Evolutionary conservation across 2,113 vertebrate genomes (phyloP).

Genomic region (Bothrops jararaca): DNA sequence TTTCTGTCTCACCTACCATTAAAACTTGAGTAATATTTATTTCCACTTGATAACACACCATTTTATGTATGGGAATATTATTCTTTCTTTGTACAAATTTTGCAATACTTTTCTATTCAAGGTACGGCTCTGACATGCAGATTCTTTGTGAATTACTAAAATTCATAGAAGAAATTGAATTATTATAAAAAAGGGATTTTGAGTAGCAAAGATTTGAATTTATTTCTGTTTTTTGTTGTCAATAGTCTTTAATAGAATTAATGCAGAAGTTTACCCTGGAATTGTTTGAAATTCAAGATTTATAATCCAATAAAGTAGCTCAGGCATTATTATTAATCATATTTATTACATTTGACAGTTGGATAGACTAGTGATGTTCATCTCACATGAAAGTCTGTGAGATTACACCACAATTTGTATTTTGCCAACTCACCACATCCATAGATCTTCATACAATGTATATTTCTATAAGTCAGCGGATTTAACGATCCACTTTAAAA

Average conservation of each 20-base stretch:
- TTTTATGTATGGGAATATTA: background rate
- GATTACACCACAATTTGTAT: background rate
- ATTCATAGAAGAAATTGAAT: background rate
- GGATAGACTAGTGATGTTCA: background rate
- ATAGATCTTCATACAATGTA: background rate
- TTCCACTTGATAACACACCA: background rate
- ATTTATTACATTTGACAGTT: background rate
- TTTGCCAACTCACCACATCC: background rate
- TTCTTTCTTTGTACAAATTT: background rate
- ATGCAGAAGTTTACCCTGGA: background rate
- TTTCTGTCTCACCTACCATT: background rate
- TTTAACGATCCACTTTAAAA: conserved; percentile 50
- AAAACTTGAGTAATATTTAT: background rate
- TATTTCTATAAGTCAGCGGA: conserved; percentile 3
- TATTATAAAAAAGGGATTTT: background rate
- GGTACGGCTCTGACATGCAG: background rate
- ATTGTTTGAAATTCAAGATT: background rate
- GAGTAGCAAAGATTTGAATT: background rate
- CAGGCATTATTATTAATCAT: background rate
- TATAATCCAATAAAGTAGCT: background rate
- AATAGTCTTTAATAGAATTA: background rate
- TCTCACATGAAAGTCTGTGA: background rate
- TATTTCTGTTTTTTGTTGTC: background rate
- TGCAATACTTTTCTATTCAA: background rate
- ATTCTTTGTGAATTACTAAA: background rate